A percentile compares a stretch with the other conserved stretches of the same genome.
Conservation (phyloP, 1,140 invertebrate genomes). For the Muscidifurax raptorellus region DNA sequence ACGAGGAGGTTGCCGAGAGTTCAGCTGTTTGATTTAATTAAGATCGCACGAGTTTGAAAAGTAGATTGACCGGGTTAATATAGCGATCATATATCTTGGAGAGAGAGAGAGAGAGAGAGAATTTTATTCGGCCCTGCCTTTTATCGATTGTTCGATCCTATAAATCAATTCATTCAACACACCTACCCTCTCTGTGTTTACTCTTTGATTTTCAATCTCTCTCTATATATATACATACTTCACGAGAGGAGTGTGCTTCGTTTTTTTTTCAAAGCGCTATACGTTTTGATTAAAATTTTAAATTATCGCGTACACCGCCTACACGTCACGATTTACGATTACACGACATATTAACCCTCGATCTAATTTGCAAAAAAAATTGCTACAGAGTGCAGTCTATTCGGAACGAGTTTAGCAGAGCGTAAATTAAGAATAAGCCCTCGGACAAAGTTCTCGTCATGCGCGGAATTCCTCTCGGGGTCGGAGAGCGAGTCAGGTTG, state of each 20-base stretch:
- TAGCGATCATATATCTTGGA: slow-evolving; percentile 46
- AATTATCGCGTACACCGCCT: background rate
- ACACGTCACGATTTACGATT: too few species aligned
- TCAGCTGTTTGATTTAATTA: slow-evolving; percentile 50
- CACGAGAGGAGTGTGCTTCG: background rate
- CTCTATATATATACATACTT: slow-evolving; percentile 24
- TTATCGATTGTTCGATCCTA: slow-evolving; percentile 44
- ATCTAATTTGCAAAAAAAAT: too few species aligned
- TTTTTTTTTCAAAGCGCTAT: background rate
- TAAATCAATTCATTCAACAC: slow-evolving; percentile 29
- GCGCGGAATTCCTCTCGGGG: slow-evolving; percentile 36
- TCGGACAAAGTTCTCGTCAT: slow-evolving; percentile 19
- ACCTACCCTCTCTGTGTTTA: background rate
- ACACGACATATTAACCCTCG: too few species aligned
- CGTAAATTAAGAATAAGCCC: slow-evolving; percentile 29
- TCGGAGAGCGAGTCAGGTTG: slow-evolving; percentile 17
- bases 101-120: too few species aligned
- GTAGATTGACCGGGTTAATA: slow-evolving; percentile 46
- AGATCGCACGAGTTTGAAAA: slow-evolving; percentile 51
- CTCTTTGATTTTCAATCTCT: slow-evolving; percentile 25
- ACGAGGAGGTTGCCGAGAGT: too few species aligned
- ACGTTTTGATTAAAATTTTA: slow-evolving; percentile 17
- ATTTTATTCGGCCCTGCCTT: background rate
- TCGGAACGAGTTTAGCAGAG: slow-evolving; percentile 7
- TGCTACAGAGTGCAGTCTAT: too few species aligned